Base-by-base conservation (phyloP, 2,113 vertebrate genomes). In the Oceanites oceanicus region DNA sequence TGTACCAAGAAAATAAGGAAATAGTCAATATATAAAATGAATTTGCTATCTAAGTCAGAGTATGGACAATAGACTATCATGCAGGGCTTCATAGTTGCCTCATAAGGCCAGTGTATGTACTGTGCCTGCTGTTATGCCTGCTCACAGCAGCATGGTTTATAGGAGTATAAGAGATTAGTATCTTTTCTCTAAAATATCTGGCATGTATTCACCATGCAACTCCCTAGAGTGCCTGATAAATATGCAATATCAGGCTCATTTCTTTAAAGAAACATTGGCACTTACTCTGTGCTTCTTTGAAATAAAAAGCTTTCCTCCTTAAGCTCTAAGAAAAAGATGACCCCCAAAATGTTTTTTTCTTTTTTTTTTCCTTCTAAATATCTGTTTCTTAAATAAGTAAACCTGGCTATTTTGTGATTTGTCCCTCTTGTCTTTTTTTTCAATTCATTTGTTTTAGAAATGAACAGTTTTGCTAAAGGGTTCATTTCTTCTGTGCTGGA, bases 121-220 rank as follows among this genome's bases (percentile, higher is more conserved):
- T 38, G 1, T 45, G 26, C 17, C 59, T 85, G 66, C 67, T 68
- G 52, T 47, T 82, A 23, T 38, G 61, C 49, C 62, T 95, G 68
- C 55, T 90, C 52, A n/a, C 47, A 83, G 50, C 67, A 76, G 47
- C 25, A 10, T 47, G 62, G 42, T 62, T 77, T 68, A 40, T 18
- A 92, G 78, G 18, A 52, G 30, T 84, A 77, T 75, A 88, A 92
- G 67, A 87, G n/a, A 78, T 91, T 47, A 84, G 85, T 88, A 38
- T 62, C 21, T 79, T 86, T 52, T 68, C 58, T 80, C 50, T 92
- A 63, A 97, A 96, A 71, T 92, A 90, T 56, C 72, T 93, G 61
- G 38, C 61, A 56, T 73, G 29, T 84, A 38, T 65, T 76, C 5
- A 1, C 86, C 55, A 25, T 83, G 47, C 38, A 58, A 13, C 77